Base-by-base conservation (phyloP, 2,888 invertebrate genomes). In the Trichacis sp. region DNA sequence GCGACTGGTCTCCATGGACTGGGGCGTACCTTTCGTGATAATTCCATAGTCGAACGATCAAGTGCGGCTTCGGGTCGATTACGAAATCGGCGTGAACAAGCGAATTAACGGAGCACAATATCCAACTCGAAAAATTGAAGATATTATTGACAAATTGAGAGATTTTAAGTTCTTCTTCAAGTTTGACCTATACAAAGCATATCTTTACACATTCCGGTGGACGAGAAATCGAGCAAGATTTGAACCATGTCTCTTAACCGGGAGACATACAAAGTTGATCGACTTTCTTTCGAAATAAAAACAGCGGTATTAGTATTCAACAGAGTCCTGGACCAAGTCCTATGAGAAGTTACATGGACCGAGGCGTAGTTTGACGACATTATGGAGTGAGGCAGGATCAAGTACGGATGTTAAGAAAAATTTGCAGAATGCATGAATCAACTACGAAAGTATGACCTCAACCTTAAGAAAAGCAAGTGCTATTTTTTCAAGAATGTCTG, bases 171-270 rank as follows among this genome's bases (percentile, higher is more conserved):
- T 19, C 14, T 64, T 64, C 14, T 58, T 57, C 20, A 29, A 38
- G 1, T 15, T 64, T 1, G 63, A 58, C 11, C 11, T 64, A 1
- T 58, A 15, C 19, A 58, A 58, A 40, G 64, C 64, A 1, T 64
- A 54, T 42, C n/a, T n/a, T 30, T 58, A n/a, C 55, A 64, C 12
- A 5, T 64, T 11, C 58, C 19, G 43, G 58, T 64, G 1, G 50
- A 64, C 17, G 46, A 58, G 12, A 15, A 64, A 40, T 58, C 54
- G 1, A 54, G 50, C 29, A 43, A 46, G 48, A 64, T 64, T 0
- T 58, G 58, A 33, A 50, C 65, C 2, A 60, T 60, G 12, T 47
- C 59, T 11, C 59, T 56, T 9, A 55, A 65, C 38, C 55, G 55
- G 36, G 60, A 55, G n/a, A 54, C 47, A 18, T 60, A 53, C 11